These are phyloP conservation scores for Nothocercus nigrocapillus DNA, from an alignment of 2,113 vertebrate genomes.

Conservation along the genomic window DNA sequence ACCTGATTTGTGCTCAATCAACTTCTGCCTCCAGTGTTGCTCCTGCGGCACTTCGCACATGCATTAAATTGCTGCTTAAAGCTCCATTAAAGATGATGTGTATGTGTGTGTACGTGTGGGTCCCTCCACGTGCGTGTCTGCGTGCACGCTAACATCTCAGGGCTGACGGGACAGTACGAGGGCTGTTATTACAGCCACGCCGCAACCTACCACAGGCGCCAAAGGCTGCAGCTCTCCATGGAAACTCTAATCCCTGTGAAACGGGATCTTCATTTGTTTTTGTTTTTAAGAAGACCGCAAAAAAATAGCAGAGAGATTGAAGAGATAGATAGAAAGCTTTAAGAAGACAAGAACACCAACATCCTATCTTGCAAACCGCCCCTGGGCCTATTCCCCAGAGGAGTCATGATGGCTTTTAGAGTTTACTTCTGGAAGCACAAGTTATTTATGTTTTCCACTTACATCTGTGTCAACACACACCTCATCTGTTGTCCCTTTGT, in stretches of 20 bases:
- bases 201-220: slow-evolving; percentile 52
- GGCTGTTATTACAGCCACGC: not conserved
- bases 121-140: fast-evolving
- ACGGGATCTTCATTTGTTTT: slow-evolving; percentile 11
- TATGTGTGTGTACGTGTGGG: fast-evolving
- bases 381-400: not conserved
- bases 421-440: slow-evolving; percentile 5
- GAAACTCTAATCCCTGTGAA: slow-evolving; percentile 62
- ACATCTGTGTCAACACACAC: not conserved
- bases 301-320: not conserved
- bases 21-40: not conserved
- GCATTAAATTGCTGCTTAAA: not conserved
- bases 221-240: slow-evolving; percentile 46
- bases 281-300: slow-evolving; percentile 34
- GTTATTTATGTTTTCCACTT: slow-evolving; percentile 41
- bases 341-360: not conserved
- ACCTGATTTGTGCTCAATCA: not conserved
- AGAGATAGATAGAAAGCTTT: slow-evolving; percentile 14
- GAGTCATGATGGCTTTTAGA: not conserved
- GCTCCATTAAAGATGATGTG: not conserved
- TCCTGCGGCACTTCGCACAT: fast-evolving
- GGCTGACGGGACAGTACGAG: fast-evolving
- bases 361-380: not conserved
- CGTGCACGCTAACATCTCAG: fast-evolving
- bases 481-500: not conserved